Evolutionary conservation across 2,888 invertebrate genomes (phyloP), one percentile per base, ranked within the genome.

Genomic region (Darwinula stevensoni): DNA sequence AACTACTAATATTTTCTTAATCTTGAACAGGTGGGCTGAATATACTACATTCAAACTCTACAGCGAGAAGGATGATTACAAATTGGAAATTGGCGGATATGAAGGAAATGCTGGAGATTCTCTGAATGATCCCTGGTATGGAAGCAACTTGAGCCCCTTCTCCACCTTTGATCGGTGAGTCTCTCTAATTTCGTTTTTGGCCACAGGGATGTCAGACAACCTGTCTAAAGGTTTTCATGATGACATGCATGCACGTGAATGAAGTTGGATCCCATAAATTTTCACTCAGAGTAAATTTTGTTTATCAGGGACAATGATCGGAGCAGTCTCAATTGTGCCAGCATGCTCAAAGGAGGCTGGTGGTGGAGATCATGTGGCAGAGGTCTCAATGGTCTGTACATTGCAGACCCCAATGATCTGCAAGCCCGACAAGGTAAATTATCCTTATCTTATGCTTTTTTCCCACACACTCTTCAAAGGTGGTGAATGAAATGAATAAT

Each of bases 351-450:
- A 53, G 80, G 80, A 31, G 80, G 80, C 4, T 82, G 80, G 80
- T 82, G 80, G 80, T 80, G 80, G 80, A 76, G 80, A 47, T 78
- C 76, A 1, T 82, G 80, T 46, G 80, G 80, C 15, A 62, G 80
- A 44, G 80, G 80, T 5, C 61, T 82, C 16, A 82, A 82, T 47
- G 80, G 80, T 11, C 62, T 80, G 17, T 80, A 82, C 47, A 57
- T 80, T 29, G 76, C 78, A 43, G 76, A 80, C 51, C 76, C 46
- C 14, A 45, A 78, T 51, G 78, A 80, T 53, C 59, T 76, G 37
- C 78, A 76, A 30, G 78, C 78, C 35, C 61, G 78, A 47, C 78
- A 80, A 67, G 78, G 76, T 71, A 47, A 34, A 39, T n/a, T 29
- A 9, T 13, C 9, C 28, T 13, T 28, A 13, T 14, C 28, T 14